Evolutionary conservation across 2,113 vertebrate genomes (phyloP), one percentile per base, ranked within the genome.

Genomic region (Channa argus): DNA sequence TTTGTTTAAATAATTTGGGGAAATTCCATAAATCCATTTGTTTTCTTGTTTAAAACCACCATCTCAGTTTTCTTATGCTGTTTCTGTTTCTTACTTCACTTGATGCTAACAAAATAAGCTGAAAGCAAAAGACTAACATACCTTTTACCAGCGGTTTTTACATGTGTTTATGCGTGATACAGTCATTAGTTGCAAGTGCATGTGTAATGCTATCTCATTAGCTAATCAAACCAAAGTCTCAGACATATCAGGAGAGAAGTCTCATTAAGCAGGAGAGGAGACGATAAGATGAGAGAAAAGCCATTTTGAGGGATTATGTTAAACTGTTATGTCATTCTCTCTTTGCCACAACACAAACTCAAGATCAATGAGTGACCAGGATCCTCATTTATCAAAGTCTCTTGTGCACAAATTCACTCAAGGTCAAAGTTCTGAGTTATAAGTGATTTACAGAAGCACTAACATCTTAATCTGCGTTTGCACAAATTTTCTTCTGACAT

Each of bases 141-240:
- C n/a, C 13, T 24, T 24, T 24, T 24, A 24, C 24, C 24, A 24
- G 24, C 1, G 24, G 24, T 24, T 24, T 24, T 24, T 24, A 24
- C 24, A 24, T 24, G 62, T 74, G 68, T 80, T 74, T 77, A 49
- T 41, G 43, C 56, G 63, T 41, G 33, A 83, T 53, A 74, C 50
- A 3, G 74, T 85, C 71, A 80, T 89, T 89, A 83, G 66, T 59
- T 52, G 58, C 82, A 81, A 89, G 88, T 71, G 77, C 76, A n/a
- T 33, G 51, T 74, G 59, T 71, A 76, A 71, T 36, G 38, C 50
- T 2, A 63, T 58, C 71, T 86, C 85, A 70, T 89, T 88, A 82
- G 80, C 83, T 87, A 85, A 91, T 91, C 87, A 87, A 88, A 84
- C 43, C 46, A 62, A 66, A 76, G 79, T 71, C 79, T 68, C 79